Evolutionary conservation across 1,140 invertebrate genomes (phyloP), one percentile per base, ranked within the genome.

Genomic region (Spodoptera frugiperda): DNA sequence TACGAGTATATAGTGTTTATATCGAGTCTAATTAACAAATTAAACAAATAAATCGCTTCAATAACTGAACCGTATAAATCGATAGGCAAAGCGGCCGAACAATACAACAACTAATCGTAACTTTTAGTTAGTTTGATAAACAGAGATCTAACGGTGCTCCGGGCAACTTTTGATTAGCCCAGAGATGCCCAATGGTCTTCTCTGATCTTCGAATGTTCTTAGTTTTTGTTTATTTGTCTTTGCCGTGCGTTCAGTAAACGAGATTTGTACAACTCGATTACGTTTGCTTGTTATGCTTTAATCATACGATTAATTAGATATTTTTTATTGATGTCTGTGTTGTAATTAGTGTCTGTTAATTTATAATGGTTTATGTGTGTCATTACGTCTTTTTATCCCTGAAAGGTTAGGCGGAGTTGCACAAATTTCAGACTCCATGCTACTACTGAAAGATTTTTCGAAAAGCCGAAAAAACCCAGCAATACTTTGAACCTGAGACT

Each of bases 31-130:
- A 39, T 39, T 39, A 71, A 55, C 15, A 54, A 33, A 73, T 63
- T 63, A 17, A 5, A 19, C 59, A 63, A 63, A 55, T 48, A 73
- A 46, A 73, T 73, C 51, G 53, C 9, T 5, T 49, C 44, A 17
- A 48, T 49, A 59, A 59, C 21, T 30, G n/a, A 61, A 61, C 19
- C 51, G 51, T 54, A 44, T 46, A 59, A 48, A 75, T 75, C 76
- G 17, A 75, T 70, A 67, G 33, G 73, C 73, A 70, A 67, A 67
- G 30, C 72, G 33, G 49, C 72, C 39, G 53, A 83, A 83, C 81
- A 83, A 83, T 80, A 78, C 76, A 76, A 78, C 63, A 83, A 83
- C 81, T 83, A 83, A 83, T 83, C 81, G 78, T 65, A 83, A 83
- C 55, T 83, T 83, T 78, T 78, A 79, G 78, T 79, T 72, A 76